Percentiles rank a stretch among this genome's conserved stretches.
Evolutionary conservation across 2,797 vertebrate genomes (phyloP).

Genomic region (Numenius phaeopus): DNA sequence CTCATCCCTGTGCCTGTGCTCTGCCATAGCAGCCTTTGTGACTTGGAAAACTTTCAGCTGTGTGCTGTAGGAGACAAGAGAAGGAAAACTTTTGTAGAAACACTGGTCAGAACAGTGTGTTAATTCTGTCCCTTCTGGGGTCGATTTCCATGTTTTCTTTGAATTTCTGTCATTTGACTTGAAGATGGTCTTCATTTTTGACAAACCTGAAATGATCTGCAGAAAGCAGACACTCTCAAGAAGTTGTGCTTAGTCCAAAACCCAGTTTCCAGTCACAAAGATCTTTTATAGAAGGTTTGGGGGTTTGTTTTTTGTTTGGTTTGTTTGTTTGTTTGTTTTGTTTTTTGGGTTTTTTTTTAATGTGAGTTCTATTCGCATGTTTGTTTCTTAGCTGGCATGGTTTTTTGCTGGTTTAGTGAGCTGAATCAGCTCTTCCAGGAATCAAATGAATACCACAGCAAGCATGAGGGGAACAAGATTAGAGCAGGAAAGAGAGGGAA

Average conservation of each 20-base stretch:
- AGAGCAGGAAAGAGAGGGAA: not conserved
- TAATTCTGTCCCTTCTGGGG: not conserved
- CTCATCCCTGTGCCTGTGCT: slow-evolving; percentile 1
- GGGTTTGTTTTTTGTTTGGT: not conserved
- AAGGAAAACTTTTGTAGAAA: not conserved
- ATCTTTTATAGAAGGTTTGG: not conserved
- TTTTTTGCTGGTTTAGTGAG: slow-evolving; percentile 13
- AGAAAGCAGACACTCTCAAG: not conserved
- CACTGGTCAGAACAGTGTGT: not conserved
- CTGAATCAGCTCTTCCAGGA: slow-evolving; percentile 1
- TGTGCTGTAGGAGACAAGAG: slow-evolving; percentile 37
- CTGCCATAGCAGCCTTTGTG: not conserved
- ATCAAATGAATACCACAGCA: not conserved
- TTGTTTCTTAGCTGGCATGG: not conserved
- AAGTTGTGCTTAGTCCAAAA: not conserved
- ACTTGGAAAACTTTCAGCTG: not conserved
- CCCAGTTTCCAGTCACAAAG: not conserved
- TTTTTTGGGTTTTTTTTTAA: not conserved
- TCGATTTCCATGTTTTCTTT: not conserved
- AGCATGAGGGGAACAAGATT: not conserved
- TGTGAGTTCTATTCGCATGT: not conserved
- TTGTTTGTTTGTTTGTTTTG: not conserved
- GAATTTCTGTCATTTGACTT: not conserved
- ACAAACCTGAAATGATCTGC: not conserved
- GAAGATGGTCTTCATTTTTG: not conserved